Conservation (phyloP, 2,888 invertebrate genomes). For the Gasteruption jaculator region DNA sequence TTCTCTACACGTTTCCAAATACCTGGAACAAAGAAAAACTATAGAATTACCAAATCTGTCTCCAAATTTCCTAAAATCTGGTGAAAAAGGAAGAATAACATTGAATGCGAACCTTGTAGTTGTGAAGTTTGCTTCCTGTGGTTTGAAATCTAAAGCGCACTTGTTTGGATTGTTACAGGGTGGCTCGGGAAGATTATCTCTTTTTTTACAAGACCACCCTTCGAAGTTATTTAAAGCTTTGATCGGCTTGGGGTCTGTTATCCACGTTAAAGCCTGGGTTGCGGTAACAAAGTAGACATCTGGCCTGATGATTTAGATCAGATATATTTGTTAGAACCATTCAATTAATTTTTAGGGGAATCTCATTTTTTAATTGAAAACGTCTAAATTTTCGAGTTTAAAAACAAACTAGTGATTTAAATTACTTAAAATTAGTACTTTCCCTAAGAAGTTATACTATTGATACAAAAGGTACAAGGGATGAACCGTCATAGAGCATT, state of each 20-base stretch:
- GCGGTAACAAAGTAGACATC: constrained; percentile 85
- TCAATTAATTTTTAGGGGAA: constrained; percentile 20
- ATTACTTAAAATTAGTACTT: neutral
- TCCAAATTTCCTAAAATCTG: constrained; percentile 1
- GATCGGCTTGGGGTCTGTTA: constrained; percentile 76
- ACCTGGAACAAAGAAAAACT: constrained; percentile 52
- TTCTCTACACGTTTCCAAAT: constrained; percentile 82
- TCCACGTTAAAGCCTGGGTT: constrained; percentile 87
- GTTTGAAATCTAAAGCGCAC: constrained; percentile 77
- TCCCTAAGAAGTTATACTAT: neutral
- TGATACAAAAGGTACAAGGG: neutral
- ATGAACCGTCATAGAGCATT: no score
- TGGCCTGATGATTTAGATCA: constrained; percentile 56
- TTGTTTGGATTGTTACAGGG: constrained; percentile 79
- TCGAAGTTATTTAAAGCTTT: constrained; percentile 70
- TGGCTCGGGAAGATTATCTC: constrained; percentile 65
- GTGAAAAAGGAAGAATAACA: constrained; percentile 5
- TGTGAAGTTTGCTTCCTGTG: constrained; percentile 70
- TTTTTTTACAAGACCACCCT: constrained; percentile 76
- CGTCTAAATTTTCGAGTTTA: neutral
- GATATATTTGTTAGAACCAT: constrained; percentile 8
- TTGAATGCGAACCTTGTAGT: constrained; percentile 58
- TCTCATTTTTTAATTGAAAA: neutral
- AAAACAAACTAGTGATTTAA: constrained; percentile 6
- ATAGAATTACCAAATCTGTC: constrained; percentile 3